Evolutionary conservation across 37 sponge, comb jelly and placozoan genomes (phyloP).

Genomic region (Diacarnus erythraeanus): DNA sequence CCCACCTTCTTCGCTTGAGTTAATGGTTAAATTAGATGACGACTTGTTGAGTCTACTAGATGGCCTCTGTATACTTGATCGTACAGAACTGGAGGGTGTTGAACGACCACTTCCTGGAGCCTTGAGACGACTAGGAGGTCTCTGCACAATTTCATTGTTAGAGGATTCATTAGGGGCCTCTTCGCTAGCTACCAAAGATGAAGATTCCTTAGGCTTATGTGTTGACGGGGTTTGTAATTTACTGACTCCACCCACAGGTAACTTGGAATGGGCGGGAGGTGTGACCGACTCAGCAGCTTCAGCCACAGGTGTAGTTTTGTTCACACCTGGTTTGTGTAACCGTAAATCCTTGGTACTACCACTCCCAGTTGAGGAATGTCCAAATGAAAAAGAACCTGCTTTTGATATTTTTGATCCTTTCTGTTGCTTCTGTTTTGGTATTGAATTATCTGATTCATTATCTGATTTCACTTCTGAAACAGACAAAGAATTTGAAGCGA

Average conservation of each 20-base stretch:
- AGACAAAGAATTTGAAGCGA: not conserved
- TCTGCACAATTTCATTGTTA: not conserved
- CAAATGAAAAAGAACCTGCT: not conserved
- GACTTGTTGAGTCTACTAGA: constrained; percentile 12
- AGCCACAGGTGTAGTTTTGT: not conserved
- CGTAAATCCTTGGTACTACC: not conserved
- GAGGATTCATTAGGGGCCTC: not conserved
- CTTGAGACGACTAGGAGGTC: constrained; percentile 25
- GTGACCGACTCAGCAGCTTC: not conserved
- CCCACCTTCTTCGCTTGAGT: not conserved
- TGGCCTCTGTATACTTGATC: constrained; percentile 5
- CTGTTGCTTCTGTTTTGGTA: not conserved
- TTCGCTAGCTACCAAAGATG: not conserved
- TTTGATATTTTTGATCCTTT: not conserved
- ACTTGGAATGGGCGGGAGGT: constrained; percentile 6
- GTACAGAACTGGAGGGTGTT: not conserved
- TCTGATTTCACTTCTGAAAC: not conserved
- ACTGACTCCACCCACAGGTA: not conserved
- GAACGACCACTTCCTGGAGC: not conserved
- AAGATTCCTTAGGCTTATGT: not conserved
- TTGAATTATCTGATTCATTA: not conserved
- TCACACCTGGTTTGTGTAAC: not conserved
- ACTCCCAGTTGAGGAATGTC: not conserved
- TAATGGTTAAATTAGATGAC: not conserved
- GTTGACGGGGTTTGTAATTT: not conserved